phyloP scores from a whole-genome alignment of 2,113 vertebrate species.

The Motacilla tschutschensis region DNA sequence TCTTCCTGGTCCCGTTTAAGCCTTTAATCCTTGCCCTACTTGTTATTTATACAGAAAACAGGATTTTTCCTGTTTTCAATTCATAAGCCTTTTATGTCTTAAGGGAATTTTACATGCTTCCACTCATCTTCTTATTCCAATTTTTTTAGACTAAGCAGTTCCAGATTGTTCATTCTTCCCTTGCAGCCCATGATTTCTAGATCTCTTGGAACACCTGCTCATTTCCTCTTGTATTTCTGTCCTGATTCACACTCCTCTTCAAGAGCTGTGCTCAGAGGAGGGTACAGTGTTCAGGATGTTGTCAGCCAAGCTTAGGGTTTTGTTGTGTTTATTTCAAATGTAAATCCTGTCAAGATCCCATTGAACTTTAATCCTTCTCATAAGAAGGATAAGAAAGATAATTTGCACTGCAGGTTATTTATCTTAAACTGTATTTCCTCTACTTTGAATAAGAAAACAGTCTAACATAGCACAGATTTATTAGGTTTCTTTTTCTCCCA shows the following conservation, averaged over 20 bases:
- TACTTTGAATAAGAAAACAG: not conserved
- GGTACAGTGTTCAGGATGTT: not conserved
- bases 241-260: not conserved
- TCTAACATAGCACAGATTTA: not conserved
- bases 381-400: too few species aligned
- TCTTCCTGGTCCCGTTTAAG: not conserved
- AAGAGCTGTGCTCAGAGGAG: not conserved
- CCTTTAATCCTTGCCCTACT: conserved; percentile 10
- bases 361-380: not conserved
- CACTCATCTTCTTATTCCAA: not conserved
- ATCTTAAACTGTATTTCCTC: not conserved
- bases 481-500: not conserved
- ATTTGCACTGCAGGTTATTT: fast-evolving
- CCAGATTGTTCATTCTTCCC: not conserved
- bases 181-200: not conserved
- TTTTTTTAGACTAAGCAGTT: not conserved
- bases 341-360: not conserved
- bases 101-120: not conserved
- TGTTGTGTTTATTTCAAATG: not conserved
- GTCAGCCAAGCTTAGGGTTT: not conserved
- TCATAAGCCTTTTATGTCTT: not conserved
- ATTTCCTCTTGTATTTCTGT: not conserved
- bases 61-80: not conserved
- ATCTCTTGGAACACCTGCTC: not conserved
- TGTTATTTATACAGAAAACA: not conserved